Percentiles rank a stretch among this genome's conserved stretches.
Conservation (phyloP, 2,888 invertebrate genomes). For the Hofmannophila pseudospretella region DNA sequence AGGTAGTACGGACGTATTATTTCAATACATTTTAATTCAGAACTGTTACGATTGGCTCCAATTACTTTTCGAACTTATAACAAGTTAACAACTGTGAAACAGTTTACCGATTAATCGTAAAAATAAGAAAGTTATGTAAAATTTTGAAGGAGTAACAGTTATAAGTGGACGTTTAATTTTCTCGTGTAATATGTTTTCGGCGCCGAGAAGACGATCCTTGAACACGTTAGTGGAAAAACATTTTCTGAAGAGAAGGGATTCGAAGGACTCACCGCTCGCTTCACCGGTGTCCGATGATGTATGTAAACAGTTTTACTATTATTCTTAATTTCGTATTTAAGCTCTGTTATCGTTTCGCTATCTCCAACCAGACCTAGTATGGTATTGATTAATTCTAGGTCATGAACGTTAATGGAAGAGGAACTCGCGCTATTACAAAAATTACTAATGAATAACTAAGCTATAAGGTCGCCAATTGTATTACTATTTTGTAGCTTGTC, state of each 20-base stretch:
- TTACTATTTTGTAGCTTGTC: too few relatives aligned
- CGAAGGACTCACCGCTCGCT: constrained; percentile 31
- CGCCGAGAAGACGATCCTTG: constrained; percentile 42
- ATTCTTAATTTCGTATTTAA: constrained; percentile 7
- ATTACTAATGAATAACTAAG: too few relatives aligned
- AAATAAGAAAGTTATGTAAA: not conserved
- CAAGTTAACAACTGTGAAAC: too few relatives aligned
- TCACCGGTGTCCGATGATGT: constrained; percentile 42
- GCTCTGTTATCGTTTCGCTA: not conserved
- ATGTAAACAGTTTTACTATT: too few relatives aligned
- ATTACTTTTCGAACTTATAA: too few relatives aligned
- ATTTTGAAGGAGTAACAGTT: not conserved
- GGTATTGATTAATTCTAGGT: not conserved
- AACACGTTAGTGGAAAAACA: constrained; percentile 43
- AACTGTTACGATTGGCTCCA: constrained; percentile 19
- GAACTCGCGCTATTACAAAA: not conserved
- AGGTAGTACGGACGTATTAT: constrained; percentile 52
- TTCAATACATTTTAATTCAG: constrained; percentile 22
- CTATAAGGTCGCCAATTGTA: too few relatives aligned
- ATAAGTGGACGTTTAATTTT: not conserved
- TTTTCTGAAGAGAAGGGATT: constrained; percentile 39
- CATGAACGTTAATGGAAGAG: not conserved
- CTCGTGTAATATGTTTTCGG: constrained; percentile 23
- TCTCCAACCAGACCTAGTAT: not conserved
- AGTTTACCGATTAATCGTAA: too few relatives aligned